These are phyloP conservation scores for Lampris incognitus DNA, from an alignment of 2,113 vertebrate species.

Conservation along the genomic window DNA sequence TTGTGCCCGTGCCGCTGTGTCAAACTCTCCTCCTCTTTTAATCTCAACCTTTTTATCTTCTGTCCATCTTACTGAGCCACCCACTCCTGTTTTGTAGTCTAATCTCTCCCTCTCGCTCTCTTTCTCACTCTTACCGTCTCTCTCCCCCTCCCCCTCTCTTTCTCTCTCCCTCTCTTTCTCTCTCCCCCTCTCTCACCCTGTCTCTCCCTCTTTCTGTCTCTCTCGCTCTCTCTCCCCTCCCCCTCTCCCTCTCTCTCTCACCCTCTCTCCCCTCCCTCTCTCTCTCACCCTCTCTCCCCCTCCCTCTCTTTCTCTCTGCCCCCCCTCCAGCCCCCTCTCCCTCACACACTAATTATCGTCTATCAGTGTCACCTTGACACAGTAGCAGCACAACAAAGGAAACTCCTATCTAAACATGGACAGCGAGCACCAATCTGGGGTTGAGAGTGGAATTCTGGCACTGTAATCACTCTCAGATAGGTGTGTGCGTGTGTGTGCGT, in stretches of 20 bases:
- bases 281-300: background rate
- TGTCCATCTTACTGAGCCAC: background rate
- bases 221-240: background rate
- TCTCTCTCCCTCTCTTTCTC: background rate
- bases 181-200: background rate
- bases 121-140: background rate
- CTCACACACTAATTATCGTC: constrained; percentile 29
- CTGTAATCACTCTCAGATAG: constrained; percentile 14
- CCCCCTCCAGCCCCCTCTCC: constrained; percentile 3
- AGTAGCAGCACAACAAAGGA: constrained; percentile 28
- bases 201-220: too few species aligned
- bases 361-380: constrained; percentile 42
- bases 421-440: constrained; percentile 12
- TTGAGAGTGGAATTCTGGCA: constrained; percentile 6
- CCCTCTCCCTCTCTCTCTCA: background rate
- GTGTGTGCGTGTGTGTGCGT: background rate
- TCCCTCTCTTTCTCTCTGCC: constrained; percentile 1
- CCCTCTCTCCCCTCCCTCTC: background rate
- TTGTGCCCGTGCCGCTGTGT: too few species aligned
- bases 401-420: constrained; percentile 29
- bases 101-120: background rate
- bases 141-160: background rate
- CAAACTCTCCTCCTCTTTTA: too few species aligned
- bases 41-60: background rate
- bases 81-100: too few species aligned